Evolutionary conservation across 2,797 vertebrate species (phyloP).

Genomic region (Oryzias sinensis): DNA sequence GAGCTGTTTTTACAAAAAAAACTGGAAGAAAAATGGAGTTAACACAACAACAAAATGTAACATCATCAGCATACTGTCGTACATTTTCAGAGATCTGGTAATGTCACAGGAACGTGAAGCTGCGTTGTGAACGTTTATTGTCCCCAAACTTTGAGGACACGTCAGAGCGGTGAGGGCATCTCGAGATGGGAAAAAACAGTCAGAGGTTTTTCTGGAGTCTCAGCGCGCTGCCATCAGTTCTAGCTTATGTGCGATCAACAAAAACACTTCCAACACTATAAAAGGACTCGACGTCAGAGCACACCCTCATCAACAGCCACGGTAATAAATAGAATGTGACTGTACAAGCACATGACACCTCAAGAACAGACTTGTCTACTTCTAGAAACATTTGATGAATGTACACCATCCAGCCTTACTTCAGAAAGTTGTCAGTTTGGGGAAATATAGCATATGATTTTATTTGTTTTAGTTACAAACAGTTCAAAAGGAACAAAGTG

Average conservation of each 20-base stretch:
- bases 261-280: conserved; percentile 25
- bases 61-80: conserved; percentile 27
- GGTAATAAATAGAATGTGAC: conserved; percentile 57
- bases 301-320: conserved; percentile 41
- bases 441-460: not conserved
- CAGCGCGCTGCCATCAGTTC: too few relatives aligned
- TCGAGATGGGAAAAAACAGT: conserved; percentile 10
- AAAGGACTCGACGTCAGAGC: conserved; percentile 30
- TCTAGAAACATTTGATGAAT: conserved; percentile 45
- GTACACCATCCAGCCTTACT: conserved; percentile 1
- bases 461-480: conserved; percentile 1
- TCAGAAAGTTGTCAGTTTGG: conserved; percentile 10
- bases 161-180: too few relatives aligned
- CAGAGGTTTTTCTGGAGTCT: not conserved
- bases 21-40: conserved; percentile 7
- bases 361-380: conserved; percentile 43
- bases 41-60: conserved; percentile 23
- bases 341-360: conserved; percentile 51
- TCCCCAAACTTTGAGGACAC: too few relatives aligned
- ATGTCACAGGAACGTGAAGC: conserved; percentile 3
- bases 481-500: not conserved
- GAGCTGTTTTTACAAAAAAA: conserved; percentile 60
- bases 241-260: conserved; percentile 1
- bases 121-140: too few relatives aligned
- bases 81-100: conserved; percentile 10